Evolutionary conservation across 2,888 invertebrate genomes (phyloP), one percentile per base, ranked within the genome.

Genomic region (Cantharis rufa): DNA sequence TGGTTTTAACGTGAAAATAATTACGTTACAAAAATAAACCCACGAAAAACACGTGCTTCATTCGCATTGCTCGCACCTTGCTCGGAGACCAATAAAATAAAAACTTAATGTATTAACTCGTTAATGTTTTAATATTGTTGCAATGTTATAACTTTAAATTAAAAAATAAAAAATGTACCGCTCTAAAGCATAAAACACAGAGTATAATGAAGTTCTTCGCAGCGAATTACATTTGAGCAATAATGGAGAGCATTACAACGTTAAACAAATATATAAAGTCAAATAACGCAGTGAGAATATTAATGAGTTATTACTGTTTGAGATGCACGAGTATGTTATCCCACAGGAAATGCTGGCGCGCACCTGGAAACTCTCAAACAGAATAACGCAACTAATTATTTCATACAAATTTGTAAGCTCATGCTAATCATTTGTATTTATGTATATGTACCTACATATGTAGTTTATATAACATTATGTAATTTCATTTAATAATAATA

Each of bases 311-410:
- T 66, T 66, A 66, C 24, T 48, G 61, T 70, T 70, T 70, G 70
- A 28, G 48, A 70, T 48, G 48, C 48, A 48, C 28, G 70, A 61
- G 48, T 18, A 70, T 28, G 70, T 70, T 48, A 48, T 70, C 70
- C 70, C 70, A 16, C 16, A 70, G 70, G 32, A 70, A 70, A 70
- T 70, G 48, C 48, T 70, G 70, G 48, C 28, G 70, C 61, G 48
- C 70, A 70, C 48, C 70, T 70, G 70, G 70, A 70, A 70, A 70
- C 18, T 70, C 70, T 70, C 70, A 70, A 70, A 70, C 48, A 70
- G 70, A 70, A 70, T 70, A 70, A 18, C 61, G 32, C 18, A 70
- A 70, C 70, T 70, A 70, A 70, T 70, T 70, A 70, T 70, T 70
- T 48, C 28, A 18, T 48, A 61, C 48, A 48, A 18, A 70, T 48